Conservation (phyloP, 2,113 vertebrate species). For the Bostrychus sinensis region DNA sequence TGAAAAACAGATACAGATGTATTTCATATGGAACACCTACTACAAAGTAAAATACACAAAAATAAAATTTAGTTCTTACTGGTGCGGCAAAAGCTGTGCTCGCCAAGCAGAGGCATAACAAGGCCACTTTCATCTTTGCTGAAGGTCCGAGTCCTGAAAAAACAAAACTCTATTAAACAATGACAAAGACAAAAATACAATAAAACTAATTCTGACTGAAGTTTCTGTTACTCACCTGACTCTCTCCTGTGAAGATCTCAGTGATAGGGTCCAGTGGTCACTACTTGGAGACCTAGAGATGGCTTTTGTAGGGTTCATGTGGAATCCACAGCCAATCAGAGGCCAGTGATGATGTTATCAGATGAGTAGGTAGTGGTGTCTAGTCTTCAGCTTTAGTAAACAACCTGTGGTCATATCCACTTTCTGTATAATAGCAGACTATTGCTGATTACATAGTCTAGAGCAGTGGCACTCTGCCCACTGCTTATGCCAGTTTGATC, state of each 20-base stretch:
- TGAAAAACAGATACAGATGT: too few relatives aligned
- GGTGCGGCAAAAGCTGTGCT: constrained; percentile 68
- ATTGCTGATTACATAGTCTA: constrained; percentile 66
- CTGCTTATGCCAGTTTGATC: constrained; percentile 1
- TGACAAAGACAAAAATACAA: neutral
- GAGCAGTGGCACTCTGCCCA: constrained; percentile 28
- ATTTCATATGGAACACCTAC: too few relatives aligned
- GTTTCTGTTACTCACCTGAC: neutral
- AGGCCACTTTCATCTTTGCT: constrained; percentile 65
- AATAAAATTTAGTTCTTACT: constrained; percentile 56
- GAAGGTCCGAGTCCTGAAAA: constrained; percentile 25
- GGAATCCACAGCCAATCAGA: constrained; percentile 46
- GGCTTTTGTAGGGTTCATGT: constrained; percentile 60
- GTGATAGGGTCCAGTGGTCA: constrained; percentile 8
- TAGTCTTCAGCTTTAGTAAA: constrained; percentile 78
- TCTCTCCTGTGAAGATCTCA: constrained; percentile 55
- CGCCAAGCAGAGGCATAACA: constrained; percentile 71
- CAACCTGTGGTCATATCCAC: constrained; percentile 75
- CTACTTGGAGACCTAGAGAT: neutral
- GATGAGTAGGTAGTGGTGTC: constrained; percentile 57
- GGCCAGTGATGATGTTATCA: constrained; percentile 34
- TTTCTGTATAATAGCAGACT: constrained; percentile 67
- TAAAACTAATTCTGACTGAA: neutral
- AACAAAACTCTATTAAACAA: neutral
- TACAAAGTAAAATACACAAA: neutral